Base-by-base conservation (phyloP, 2,888 invertebrate genomes). In the Hemicrepidius hirtus region DNA sequence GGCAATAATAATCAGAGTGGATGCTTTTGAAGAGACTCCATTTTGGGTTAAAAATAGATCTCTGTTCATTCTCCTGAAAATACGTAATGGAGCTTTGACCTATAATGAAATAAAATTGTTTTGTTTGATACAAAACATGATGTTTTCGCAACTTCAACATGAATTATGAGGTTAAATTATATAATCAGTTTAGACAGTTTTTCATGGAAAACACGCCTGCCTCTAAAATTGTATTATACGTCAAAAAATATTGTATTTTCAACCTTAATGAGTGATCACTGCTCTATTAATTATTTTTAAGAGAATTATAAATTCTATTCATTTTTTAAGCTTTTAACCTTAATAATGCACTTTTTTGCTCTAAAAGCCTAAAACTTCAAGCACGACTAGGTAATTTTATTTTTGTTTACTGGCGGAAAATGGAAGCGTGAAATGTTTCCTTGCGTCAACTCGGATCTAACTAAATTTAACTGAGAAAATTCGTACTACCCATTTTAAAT, bases 131-230 rank as follows among this genome's bases (percentile, higher is more conserved):
- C 13, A n/a, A 53, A 28, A 53, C 53, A 21, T 18, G 49, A 10
- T 18, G 20, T 21, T 21, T 10, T 49, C 10, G 49, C 3, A 21
- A 21, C 18, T 49, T 49, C 49, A n/a, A 7, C 49, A 10, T 49
- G 12, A 49, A 21, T 49, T 18, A 49, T 20, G 49, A 49, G 49
- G 21, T 49, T 49, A 49, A 49, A 44, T 44, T 21, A 9, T 12
- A 21, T 49, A 49, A 49, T n/a, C 1, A 21, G 49, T 12, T 18
- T 21, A 21, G 49, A 49, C 49, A 49, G 49, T 49, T 49, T 49
- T 49, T 49, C 49, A 7, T 49, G 12, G 20, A 49, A 49, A 49
- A 21, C 21, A 16, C 21, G 9, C 49, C 49, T 12, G 21, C 10
- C n/a, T 13, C 13, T 40, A 1, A 2, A 40, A 13, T 18, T 46